These are phyloP conservation scores for Ageneiosus marmoratus DNA, from an alignment of 2,113 vertebrate species.

Conservation along the genomic window DNA sequence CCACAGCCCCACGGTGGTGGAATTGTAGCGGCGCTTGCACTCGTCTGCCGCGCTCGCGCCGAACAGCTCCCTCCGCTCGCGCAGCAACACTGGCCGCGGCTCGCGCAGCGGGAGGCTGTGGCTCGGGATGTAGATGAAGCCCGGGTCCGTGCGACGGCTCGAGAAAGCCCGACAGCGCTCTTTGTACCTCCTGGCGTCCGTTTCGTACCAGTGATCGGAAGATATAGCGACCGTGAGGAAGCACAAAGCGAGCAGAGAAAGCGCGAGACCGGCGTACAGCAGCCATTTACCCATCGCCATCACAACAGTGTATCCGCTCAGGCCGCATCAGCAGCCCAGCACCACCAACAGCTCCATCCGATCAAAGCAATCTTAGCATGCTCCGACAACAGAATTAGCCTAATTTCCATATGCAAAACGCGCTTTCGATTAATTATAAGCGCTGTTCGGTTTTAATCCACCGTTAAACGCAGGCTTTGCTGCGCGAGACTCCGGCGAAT, in stretches of 20 bases:
- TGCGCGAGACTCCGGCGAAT: not conserved
- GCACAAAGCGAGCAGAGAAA: conserved; percentile 85
- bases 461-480: not conserved
- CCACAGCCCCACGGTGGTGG: conserved; percentile 87
- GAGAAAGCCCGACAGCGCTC: conserved; percentile 85
- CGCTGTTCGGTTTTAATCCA: not conserved
- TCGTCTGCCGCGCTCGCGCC: conserved; percentile 82
- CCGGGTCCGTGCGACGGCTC: conserved; percentile 82
- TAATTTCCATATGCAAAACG: not conserved
- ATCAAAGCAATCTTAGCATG: conserved; percentile 15
- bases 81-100: conserved; percentile 70
- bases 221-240: conserved; percentile 87
- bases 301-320: conserved; percentile 42
- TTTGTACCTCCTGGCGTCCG: conserved; percentile 85
- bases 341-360: conserved; percentile 24
- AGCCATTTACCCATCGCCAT: conserved; percentile 89
- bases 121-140: conserved; percentile 88
- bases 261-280: conserved; percentile 84
- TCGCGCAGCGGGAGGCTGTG: conserved; percentile 87
- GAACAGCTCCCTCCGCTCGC: conserved; percentile 83
- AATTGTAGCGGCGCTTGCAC: conserved; percentile 87
- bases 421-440: not conserved
- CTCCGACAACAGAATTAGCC: too few species aligned
- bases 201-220: conserved; percentile 90
- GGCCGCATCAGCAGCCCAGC: conserved; percentile 57